Conservation (phyloP, 1,140 invertebrate species). For the Drosophila aff. region DNA sequence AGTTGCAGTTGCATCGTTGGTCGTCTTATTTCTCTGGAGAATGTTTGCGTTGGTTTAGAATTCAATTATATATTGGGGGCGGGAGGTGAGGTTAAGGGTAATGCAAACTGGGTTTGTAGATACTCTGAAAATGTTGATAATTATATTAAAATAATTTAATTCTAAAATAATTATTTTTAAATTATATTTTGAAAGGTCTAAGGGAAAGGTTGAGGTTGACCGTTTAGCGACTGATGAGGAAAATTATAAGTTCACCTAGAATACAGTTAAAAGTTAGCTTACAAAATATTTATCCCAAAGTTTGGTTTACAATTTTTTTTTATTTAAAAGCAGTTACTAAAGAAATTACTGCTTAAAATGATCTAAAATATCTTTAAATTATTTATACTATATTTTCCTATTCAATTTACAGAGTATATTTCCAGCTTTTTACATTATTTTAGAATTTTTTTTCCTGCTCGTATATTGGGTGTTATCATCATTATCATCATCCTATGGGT, state of each 20-base stretch:
- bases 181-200: too few relatives aligned
- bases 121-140: not conserved
- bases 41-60: slow-evolving; percentile 71
- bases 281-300: not conserved
- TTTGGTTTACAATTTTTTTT: not conserved
- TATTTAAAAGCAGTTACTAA: not conserved
- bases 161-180: not conserved
- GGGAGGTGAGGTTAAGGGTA: slow-evolving; percentile 14
- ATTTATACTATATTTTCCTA: not conserved
- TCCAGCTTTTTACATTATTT: not conserved
- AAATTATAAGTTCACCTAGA: too few relatives aligned
- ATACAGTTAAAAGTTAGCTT: too few relatives aligned
- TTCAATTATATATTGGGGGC: slow-evolving; percentile 74
- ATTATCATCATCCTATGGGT: slow-evolving; percentile 42
- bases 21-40: slow-evolving; percentile 72
- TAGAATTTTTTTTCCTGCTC: not conserved
- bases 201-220: too few relatives aligned
- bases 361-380: not conserved
- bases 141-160: not conserved
- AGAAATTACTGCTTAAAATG: not conserved
- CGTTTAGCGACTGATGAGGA: too few relatives aligned
- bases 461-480: slow-evolving; percentile 45
- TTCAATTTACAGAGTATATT: not conserved
- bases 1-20: slow-evolving; percentile 41
- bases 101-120: not conserved